phyloP scores from a whole-genome alignment of 2,888 invertebrate genomes.

The Phoenoteleia sp. region DNA sequence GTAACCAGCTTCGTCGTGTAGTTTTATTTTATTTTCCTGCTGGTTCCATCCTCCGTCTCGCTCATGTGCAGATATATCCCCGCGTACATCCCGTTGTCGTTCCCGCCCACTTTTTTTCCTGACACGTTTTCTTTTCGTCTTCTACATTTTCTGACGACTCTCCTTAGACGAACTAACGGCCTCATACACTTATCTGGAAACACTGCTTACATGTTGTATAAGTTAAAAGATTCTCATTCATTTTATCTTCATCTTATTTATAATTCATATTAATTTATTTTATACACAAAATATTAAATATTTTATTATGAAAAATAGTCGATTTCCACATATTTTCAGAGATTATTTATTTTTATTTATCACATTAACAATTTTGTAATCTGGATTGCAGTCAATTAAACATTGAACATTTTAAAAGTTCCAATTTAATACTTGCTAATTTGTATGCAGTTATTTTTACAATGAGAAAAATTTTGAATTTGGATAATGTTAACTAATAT shows the following conservation, averaged over 20 bases:
- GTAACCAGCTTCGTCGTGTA: conserved; percentile 78
- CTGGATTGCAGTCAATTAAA: no score
- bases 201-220: conserved; percentile 43
- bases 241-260: no score
- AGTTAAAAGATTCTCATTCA: no score
- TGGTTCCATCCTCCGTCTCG: conserved; percentile 46
- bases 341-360: no score
- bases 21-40: conserved; percentile 73
- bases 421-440: no score
- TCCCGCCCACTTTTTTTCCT: conserved; percentile 6
- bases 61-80: conserved; percentile 51
- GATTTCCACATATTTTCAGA: no score
- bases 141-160: conserved; percentile 32
- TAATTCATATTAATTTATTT: no score
- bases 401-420: no score
- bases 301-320: no score
- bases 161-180: conserved; percentile 64
- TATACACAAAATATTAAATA: no score
- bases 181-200: conserved; percentile 65
- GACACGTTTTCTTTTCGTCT: conserved; percentile 40
- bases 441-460: not conserved
- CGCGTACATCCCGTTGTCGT: conserved; percentile 44
- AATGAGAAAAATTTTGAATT: conserved; percentile 12
- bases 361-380: no score
- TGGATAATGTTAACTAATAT: not conserved